Evolutionary conservation across 1,140 invertebrate species (phyloP).

Genomic region (Ladona fulva): DNA sequence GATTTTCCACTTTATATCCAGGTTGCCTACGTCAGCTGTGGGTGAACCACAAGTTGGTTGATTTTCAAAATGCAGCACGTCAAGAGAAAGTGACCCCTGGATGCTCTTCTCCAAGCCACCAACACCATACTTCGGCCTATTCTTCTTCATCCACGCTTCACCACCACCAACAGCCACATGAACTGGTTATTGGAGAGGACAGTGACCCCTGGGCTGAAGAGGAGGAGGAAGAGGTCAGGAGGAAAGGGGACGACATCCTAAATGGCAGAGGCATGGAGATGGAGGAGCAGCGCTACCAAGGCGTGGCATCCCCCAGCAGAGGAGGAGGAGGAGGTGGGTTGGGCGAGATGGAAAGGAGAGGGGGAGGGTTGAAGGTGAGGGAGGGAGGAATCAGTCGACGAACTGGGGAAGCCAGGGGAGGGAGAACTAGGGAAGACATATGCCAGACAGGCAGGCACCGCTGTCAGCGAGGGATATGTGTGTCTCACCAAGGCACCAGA

Average conservation of each 20-base stretch:
- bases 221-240: neutral
- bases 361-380: neutral
- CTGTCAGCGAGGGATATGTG: neutral
- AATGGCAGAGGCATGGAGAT: neutral
- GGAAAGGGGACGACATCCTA: neutral
- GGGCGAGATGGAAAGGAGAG: constrained; percentile 43
- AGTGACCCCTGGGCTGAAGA: neutral
- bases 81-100: constrained; percentile 75
- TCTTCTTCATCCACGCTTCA: constrained; percentile 29
- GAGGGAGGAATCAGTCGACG: neutral
- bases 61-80: constrained; percentile 79
- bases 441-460: neutral
- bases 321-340: constrained; percentile 45
- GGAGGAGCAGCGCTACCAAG: neutral
- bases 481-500: neutral
- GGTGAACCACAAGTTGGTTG: constrained; percentile 88
- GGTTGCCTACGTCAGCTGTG: constrained; percentile 89
- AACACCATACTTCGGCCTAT: neutral
- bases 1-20: too few species aligned
- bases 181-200: neutral
- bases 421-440: neutral
- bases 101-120: constrained; percentile 42
- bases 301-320: constrained; percentile 28
- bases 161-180: neutral
- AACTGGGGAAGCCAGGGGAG: neutral